Base-by-base conservation (phyloP, 2,113 vertebrate species). In the Dascyllus trimaculatus region DNA sequence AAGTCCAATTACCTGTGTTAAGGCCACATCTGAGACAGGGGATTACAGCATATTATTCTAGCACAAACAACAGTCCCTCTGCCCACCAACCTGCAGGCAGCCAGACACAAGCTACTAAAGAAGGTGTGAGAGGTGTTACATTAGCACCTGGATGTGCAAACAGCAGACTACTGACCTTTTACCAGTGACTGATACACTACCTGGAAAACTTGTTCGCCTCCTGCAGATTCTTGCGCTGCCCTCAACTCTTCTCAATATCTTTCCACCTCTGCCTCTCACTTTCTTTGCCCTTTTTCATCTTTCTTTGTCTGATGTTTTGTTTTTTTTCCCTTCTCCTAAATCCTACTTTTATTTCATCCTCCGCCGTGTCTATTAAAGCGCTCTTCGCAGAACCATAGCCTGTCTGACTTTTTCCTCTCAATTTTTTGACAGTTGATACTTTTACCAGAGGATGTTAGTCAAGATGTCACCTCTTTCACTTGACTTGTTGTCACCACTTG, bases 81-180 rank as follows among this genome's bases (percentile, higher is more conserved):
- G 82, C 85, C 83, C 91, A 88, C 91, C 90, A 88, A 84, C 88
- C 92, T 84, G 90, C 89, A 66, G 78, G 88, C 82, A 69, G 82
- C 71, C 86, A 77, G 75, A 80, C 82, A 60, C 87, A 53, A 73
- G 83, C 81, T 58, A 38, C 38, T n/a, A 60, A 71, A 75, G 70
- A 79, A 89, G 74, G 89, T 92, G 92, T 91, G 91, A 89, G 90
- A 95, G 92, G 94, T 95, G 95, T 95, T 94, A 91, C 94, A 95
- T 95, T 95, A 95, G 90, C 95, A 94, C 95, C 94, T 94, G 90
- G 70, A 94, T 91, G 94, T 94, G 92, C 64, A 84, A 94, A 95
- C 92, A 92, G 93, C 85, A 82, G 80, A 87, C 79, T 69, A 85
- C 80, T 94, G 87, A 94, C 94, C 92, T 93, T 93, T 93, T 86